phyloP scores from a whole-genome alignment of 2,888 invertebrate species.

The Macaria liturata region DNA sequence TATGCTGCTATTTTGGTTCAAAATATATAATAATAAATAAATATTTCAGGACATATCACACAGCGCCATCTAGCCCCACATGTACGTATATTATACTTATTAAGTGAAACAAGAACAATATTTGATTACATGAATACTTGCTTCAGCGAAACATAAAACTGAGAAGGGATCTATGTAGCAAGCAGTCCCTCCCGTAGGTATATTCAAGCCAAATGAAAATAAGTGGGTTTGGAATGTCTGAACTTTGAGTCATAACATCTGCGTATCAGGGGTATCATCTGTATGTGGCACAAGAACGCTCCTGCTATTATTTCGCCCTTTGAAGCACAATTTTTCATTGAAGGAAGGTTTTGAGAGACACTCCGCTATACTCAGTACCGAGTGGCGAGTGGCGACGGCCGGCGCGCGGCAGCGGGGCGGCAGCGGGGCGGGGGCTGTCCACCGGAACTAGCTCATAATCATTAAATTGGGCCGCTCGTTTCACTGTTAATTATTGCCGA shows the following conservation, averaged over 20 bases:
- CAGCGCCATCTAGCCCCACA: too few relatives aligned
- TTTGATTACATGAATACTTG: too few relatives aligned
- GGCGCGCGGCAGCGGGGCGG: constrained; percentile 19
- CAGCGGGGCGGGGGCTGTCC: constrained; percentile 49
- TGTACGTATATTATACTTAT: too few relatives aligned
- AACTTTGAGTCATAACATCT: constrained; percentile 27
- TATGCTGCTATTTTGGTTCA: too few relatives aligned
- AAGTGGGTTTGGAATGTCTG: constrained; percentile 15
- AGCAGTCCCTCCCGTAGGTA: constrained; percentile 1
- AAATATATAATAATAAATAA: too few relatives aligned
- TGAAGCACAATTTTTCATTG: constrained; percentile 37
- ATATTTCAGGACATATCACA: too few relatives aligned
- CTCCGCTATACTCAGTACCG: not conserved
- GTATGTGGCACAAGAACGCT: constrained; percentile 28
- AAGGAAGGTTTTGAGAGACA: constrained; percentile 44
- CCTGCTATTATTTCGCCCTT: constrained; percentile 45
- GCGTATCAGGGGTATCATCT: constrained; percentile 18
- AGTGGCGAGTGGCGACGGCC: too few relatives aligned
- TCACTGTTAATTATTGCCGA: constrained; percentile 67
- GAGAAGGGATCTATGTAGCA: not conserved
- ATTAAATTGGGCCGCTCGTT: constrained; percentile 70
- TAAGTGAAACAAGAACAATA: too few relatives aligned
- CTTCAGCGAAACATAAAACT: not conserved
- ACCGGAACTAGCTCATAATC: constrained; percentile 73
- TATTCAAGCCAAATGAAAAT: constrained; percentile 15